These are phyloP conservation scores for Eriocheir sinensis DNA, from an alignment of 1,140 invertebrate genomes.

Conservation along the genomic window DNA sequence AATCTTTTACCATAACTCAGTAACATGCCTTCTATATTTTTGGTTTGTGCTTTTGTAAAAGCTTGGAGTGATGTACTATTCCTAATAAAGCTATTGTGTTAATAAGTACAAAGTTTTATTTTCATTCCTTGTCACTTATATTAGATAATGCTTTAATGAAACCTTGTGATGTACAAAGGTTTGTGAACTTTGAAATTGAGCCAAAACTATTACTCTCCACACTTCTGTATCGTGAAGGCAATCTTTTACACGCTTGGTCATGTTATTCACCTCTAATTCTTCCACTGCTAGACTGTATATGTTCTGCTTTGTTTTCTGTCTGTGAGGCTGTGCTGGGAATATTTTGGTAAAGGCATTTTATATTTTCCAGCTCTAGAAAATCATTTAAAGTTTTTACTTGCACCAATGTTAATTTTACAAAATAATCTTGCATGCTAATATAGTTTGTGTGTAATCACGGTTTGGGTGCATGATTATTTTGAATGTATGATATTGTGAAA, in stretches of 20 bases:
- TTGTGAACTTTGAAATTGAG: neutral
- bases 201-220: neutral
- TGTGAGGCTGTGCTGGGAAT: neutral
- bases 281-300: neutral
- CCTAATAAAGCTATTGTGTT: neutral
- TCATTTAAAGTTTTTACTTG: neutral
- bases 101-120: neutral
- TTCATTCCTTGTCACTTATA: neutral
- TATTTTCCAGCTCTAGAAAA: neutral
- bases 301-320: constrained; percentile 1
- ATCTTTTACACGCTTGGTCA: constrained; percentile 15
- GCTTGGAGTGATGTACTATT: neutral
- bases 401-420: neutral
- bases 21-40: neutral
- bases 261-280: constrained; percentile 16
- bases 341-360: neutral
- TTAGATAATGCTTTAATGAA: no score
- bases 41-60: neutral
- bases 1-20: neutral
- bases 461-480: neutral
- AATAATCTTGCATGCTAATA: neutral
- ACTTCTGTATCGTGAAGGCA: neutral
- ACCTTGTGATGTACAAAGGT: neutral
- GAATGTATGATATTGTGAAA: no score
- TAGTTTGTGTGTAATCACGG: neutral